Evolutionary conservation across 2,113 vertebrate genomes (phyloP).

Genomic region (Hyperoodon ampullatus): DNA sequence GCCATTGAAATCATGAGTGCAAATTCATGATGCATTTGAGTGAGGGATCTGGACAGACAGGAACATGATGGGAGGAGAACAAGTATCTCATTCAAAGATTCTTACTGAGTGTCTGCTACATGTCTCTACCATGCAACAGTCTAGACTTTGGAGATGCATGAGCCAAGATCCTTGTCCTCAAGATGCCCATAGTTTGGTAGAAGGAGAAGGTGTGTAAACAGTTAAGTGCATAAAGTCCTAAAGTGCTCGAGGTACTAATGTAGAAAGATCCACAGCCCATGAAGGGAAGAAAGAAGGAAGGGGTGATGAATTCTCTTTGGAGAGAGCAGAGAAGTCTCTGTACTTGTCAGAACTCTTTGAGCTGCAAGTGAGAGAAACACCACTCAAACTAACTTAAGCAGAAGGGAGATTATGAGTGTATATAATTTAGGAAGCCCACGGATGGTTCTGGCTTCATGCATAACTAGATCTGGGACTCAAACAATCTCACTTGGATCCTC

Average conservation of each 20-base stretch:
- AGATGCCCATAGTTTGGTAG: background rate
- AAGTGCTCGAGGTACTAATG: background rate
- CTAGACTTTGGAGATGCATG: background rate
- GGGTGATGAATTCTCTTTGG: background rate
- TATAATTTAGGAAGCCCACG: background rate
- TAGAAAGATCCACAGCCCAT: background rate
- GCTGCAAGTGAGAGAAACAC: background rate
- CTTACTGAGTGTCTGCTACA: background rate
- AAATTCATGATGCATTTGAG: conserved; percentile 13
- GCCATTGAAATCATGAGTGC: background rate
- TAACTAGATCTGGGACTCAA: background rate
- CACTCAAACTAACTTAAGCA: background rate
- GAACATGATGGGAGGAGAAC: background rate
- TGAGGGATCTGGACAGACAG: background rate
- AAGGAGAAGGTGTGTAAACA: background rate
- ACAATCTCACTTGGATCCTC: background rate
- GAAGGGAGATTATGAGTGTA: background rate
- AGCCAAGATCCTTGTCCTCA: background rate
- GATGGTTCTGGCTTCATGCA: background rate
- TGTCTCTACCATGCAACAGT: background rate
- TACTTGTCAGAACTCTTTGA: background rate
- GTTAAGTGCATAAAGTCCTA: background rate
- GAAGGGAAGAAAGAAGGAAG: background rate
- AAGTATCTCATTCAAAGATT: background rate
- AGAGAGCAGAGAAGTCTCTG: background rate